Conservation (phyloP, 2,888 invertebrate species). For the Leptinotarsa juncta region DNA sequence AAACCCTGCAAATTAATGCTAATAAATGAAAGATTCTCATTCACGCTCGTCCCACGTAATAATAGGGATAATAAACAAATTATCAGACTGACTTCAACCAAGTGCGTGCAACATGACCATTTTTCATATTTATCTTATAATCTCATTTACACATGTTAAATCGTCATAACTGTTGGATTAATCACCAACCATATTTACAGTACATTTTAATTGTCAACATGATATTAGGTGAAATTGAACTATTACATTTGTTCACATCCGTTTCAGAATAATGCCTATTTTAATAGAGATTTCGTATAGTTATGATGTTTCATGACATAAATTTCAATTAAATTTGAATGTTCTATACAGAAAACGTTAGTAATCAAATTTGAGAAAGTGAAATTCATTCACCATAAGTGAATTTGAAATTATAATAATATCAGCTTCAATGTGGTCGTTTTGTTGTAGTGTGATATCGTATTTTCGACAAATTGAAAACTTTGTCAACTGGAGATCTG, state of each 20-base stretch:
- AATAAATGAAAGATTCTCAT: background rate
- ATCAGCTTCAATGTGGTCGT: background rate
- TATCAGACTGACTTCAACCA: background rate
- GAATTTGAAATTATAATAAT: background rate
- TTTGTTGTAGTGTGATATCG: too few relatives aligned
- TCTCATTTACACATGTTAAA: slow-evolving; percentile 33
- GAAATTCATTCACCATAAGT: too few relatives aligned
- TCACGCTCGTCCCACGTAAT: background rate
- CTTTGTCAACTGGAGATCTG: too few relatives aligned
- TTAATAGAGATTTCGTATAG: background rate
- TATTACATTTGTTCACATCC: slow-evolving; percentile 14
- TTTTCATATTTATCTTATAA: slow-evolving; percentile 37
- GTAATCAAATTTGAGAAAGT: too few relatives aligned
- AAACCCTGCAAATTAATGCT: background rate
- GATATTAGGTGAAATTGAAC: slow-evolving; percentile 20
- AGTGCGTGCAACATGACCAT: slow-evolving; percentile 33
- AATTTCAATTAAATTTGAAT: background rate
- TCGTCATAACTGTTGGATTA: slow-evolving; percentile 33
- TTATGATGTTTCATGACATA: background rate
- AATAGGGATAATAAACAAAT: slow-evolving; percentile 13
- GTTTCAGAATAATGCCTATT: background rate
- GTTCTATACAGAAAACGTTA: too few relatives aligned
- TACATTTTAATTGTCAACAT: slow-evolving; percentile 18
- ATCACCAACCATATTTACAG: slow-evolving; percentile 21
- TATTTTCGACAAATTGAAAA: too few relatives aligned